Evolutionary conservation across 2,113 vertebrate genomes (phyloP).

Genomic region (Pongo abelii): DNA sequence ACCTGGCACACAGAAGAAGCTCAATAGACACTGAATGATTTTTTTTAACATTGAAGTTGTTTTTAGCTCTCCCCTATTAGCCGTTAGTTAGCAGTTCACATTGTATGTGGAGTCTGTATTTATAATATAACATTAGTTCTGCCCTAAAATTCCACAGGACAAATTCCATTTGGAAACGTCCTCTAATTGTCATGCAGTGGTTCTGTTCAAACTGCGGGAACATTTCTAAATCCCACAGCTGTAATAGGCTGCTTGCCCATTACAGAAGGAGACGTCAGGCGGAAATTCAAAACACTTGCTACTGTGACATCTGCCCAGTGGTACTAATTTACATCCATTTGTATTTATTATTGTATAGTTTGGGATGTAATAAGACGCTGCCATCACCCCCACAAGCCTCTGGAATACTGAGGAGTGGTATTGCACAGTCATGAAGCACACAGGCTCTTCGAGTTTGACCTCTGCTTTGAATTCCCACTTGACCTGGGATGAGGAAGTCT

Average conservation of each 20-base stretch:
- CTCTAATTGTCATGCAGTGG: not conserved
- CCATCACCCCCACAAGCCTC: not conserved
- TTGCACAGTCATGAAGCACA: fast-evolving
- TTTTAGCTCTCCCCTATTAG: not conserved
- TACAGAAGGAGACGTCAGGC: not conserved
- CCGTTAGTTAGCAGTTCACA: not conserved
- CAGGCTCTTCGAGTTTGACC: fast-evolving
- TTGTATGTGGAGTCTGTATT: fast-evolving
- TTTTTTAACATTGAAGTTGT: too few species aligned
- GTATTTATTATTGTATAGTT: too few species aligned
- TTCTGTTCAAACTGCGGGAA: not conserved
- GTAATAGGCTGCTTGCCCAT: not conserved
- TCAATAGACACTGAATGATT: too few species aligned
- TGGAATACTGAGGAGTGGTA: fast-evolving
- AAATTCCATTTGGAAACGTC: not conserved
- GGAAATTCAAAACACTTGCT: not conserved
- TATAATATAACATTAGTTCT: fast-evolving
- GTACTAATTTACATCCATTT: fast-evolving
- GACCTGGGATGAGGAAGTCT: fast-evolving
- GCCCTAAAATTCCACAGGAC: not conserved
- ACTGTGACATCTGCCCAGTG: fast-evolving
- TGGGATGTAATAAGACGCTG: not conserved
- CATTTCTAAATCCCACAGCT: fast-evolving
- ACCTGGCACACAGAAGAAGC: not conserved
- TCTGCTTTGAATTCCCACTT: not conserved